phyloP scores from a whole-genome alignment of 2,888 invertebrate species.

The Euclidia mi region DNA sequence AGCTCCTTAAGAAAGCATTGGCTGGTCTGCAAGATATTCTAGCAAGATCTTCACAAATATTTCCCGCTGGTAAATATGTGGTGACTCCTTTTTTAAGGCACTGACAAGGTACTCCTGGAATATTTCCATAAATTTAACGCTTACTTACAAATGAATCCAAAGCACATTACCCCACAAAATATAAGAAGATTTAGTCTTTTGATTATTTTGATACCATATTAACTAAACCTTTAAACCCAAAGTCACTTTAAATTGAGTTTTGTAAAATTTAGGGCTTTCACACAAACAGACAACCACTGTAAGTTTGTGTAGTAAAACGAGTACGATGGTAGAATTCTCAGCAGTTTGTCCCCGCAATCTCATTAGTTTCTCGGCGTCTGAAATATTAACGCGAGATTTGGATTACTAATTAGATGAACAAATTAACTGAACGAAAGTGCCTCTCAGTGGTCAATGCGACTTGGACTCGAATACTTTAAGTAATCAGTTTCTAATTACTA shows the following conservation, averaged over 20 bases:
- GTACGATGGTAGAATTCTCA: not conserved
- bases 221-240: no score
- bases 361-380: conserved; percentile 1
- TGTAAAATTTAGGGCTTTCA: not conserved
- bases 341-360: not conserved
- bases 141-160: no score
- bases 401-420: conserved; percentile 10
- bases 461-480: conserved; percentile 7
- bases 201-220: no score
- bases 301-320: not conserved
- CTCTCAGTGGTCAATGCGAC: conserved; percentile 23
- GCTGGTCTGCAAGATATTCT: no score
- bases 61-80: no score
- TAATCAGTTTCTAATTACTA: not conserved
- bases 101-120: no score
- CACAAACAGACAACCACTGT: not conserved
- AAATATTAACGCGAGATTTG: conserved; percentile 13
- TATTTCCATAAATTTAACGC: no score
- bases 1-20: no score
- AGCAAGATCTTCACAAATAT: no score
- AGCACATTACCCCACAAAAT: no score
- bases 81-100: no score
- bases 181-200: no score
- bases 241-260: not conserved
- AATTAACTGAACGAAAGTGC: conserved; percentile 18